A percentile compares a stretch with the other conserved stretches of the same genome.
Evolutionary conservation across 37 sponge, comb jelly and placozoan genomes (phyloP).

Genomic region (Hormiphora californensis): DNA sequence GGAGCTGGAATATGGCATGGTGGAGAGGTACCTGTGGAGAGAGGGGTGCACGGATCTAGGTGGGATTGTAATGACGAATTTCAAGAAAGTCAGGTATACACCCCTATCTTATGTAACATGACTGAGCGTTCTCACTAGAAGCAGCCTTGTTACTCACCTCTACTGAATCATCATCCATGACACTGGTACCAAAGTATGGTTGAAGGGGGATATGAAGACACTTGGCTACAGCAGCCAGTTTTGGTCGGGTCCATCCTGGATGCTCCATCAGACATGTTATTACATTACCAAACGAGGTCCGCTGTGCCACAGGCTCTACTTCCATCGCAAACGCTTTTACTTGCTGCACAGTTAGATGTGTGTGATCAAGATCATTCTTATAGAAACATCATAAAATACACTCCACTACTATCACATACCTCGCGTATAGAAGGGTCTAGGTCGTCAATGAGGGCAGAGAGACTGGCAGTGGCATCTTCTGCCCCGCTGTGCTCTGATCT

Average conservation of each 20-base stretch:
- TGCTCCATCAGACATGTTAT: constrained; percentile 46
- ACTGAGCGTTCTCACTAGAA: no score
- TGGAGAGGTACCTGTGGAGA: constrained; percentile 26
- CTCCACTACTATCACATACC: no score
- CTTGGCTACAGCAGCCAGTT: constrained; percentile 33
- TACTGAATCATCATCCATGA: not conserved
- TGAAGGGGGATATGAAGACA: constrained; percentile 34
- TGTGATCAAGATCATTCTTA: no score
- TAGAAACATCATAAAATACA: no score
- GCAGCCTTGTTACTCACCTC: no score
- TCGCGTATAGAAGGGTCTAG: constrained; percentile 17
- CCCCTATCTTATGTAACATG: no score
- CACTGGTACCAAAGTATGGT: constrained; percentile 32
- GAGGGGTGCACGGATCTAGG: not conserved
- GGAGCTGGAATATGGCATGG: constrained; percentile 39
- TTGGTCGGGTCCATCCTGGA: constrained; percentile 33
- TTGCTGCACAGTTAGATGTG: no score
- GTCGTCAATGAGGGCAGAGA: constrained; percentile 18
- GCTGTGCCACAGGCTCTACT: constrained; percentile 2
- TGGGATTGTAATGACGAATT: no score
- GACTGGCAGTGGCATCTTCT: not conserved
- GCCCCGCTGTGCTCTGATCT: constrained; percentile 26
- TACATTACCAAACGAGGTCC: constrained; percentile 42
- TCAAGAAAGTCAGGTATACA: no score
- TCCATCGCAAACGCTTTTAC: not conserved